Percentiles rank a stretch among this genome's conserved stretches.
phyloP scores from a whole-genome alignment of 2,888 invertebrate species.

The Cylindroiulus punctatus region DNA sequence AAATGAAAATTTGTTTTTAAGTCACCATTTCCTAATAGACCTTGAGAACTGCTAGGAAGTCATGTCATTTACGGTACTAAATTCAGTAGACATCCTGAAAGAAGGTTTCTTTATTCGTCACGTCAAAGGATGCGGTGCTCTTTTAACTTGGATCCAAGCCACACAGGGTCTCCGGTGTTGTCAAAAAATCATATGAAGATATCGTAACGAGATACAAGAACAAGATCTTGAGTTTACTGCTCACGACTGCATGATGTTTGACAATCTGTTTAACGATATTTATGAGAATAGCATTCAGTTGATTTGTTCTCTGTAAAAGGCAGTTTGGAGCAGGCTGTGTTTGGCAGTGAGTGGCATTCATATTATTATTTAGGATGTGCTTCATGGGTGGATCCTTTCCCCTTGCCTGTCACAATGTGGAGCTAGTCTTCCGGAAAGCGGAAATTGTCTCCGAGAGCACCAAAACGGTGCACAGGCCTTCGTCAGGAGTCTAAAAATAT shows the following conservation, averaged over 20 bases:
- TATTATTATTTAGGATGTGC: background rate
- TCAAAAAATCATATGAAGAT: background rate
- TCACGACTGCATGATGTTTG: background rate
- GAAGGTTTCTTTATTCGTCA: too few relatives aligned
- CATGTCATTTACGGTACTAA: too few relatives aligned
- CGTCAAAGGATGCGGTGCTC: too few relatives aligned
- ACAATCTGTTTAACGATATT: background rate
- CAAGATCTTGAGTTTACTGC: background rate
- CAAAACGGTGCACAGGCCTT: background rate
- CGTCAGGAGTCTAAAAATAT: background rate
- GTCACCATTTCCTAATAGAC: too few relatives aligned
- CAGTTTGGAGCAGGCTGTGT: background rate
- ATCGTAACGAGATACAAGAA: background rate
- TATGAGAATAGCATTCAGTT: background rate
- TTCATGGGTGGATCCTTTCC: background rate
- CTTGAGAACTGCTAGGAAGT: too few relatives aligned
- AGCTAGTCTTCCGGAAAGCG: background rate
- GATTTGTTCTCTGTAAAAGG: background rate
- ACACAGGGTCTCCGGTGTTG: background rate
- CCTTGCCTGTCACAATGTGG: background rate
- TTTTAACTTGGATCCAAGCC: too few relatives aligned
- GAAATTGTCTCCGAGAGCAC: conserved; percentile 6
- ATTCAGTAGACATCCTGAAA: too few relatives aligned
- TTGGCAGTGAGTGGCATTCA: background rate
- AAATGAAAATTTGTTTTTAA: too few relatives aligned